Evolutionary conservation across 1,140 invertebrate species (phyloP), one percentile per base, ranked within the genome.

Genomic region (Hormaphis cornu): DNA sequence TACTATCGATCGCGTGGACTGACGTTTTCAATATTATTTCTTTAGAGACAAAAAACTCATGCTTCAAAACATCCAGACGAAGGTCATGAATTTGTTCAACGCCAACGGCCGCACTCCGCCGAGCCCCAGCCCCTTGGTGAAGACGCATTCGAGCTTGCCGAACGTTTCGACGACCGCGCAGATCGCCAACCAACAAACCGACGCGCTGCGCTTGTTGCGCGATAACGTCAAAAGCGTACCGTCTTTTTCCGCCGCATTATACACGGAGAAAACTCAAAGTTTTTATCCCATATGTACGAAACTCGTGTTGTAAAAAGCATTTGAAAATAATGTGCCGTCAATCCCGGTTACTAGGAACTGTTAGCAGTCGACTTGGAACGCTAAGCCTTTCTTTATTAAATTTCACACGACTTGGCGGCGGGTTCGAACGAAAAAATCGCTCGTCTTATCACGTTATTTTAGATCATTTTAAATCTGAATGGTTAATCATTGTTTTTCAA

Each of bases 271-370:
- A 72, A 66, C 72, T 0, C 73, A 74, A 56, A 75, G 74, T 63
- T 74, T 73, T 53, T 75, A 74, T 37, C 73, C 74, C 0, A 63
- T 71, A 1, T 75, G 74, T 75, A 63, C 73, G 74, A 70, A 54
- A 16, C 20, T 44, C 37, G 24, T 18, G 16, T 42, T n/a, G n/a
- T n/a, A n/a, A n/a, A n/a, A n/a, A n/a, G n/a, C n/a, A n/a, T n/a
- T n/a, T n/a, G n/a, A n/a, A n/a, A n/a, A n/a, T n/a, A n/a, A n/a
- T n/a, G n/a, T n/a, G n/a, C n/a, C n/a, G n/a, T n/a, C n/a, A n/a
- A n/a, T n/a, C n/a, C n/a, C n/a, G n/a, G n/a, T n/a, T n/a, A n/a
- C n/a, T n/a, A n/a, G n/a, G n/a, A n/a, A n/a, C n/a, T n/a, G n/a
- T n/a, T n/a, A n/a, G n/a, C n/a, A n/a, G n/a, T n/a, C n/a, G n/a